Evolutionary conservation across 2,888 invertebrate genomes (phyloP).

Genomic region (Apoda limacodes): DNA sequence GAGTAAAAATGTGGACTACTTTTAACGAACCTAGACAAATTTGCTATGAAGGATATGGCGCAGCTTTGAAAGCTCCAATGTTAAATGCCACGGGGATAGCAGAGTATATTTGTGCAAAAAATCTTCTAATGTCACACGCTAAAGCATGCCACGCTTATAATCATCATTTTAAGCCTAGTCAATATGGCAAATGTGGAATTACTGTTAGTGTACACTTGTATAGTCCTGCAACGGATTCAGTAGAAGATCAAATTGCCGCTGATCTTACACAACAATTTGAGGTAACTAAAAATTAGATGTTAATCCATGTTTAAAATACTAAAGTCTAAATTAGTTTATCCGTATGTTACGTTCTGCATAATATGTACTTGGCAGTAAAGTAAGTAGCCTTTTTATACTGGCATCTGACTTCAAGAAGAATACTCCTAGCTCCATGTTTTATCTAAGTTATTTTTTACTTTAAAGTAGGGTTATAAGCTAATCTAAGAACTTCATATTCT

Average conservation of each 20-base stretch:
- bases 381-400: too few species aligned
- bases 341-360: too few species aligned
- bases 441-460: too few species aligned
- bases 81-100: constrained; percentile 48
- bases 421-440: too few species aligned
- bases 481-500: too few species aligned
- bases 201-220: constrained; percentile 28
- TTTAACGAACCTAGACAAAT: constrained; percentile 66
- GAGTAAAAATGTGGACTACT: constrained; percentile 68
- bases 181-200: constrained; percentile 31
- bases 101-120: constrained; percentile 61
- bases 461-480: too few species aligned
- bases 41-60: constrained; percentile 54
- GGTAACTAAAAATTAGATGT: too few species aligned
- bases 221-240: constrained; percentile 35
- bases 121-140: constrained; percentile 65
- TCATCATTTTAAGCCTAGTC: constrained; percentile 33
- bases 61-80: constrained; percentile 31
- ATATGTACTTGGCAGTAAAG: too few species aligned
- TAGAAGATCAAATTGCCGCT: constrained; percentile 37
- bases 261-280: constrained; percentile 27
- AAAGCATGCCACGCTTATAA: constrained; percentile 46
- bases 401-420: too few species aligned
- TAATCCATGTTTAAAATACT: too few species aligned
- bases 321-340: too few species aligned